phyloP scores from a whole-genome alignment of 2,888 invertebrate species.

The Pyrrhosoma nymphula region DNA sequence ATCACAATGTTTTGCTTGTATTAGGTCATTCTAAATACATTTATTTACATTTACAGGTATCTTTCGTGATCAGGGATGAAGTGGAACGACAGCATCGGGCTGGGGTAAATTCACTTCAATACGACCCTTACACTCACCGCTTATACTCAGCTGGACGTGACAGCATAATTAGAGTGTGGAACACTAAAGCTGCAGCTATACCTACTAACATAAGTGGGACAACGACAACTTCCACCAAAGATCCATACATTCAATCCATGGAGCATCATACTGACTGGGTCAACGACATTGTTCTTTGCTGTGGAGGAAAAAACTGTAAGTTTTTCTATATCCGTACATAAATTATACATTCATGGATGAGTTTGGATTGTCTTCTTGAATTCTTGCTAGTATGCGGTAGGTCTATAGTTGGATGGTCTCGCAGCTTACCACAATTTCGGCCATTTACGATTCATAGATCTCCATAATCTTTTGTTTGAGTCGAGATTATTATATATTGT shows the following conservation, averaged over 20 bases:
- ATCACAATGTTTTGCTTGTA: background rate
- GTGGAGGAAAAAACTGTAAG: slow-evolving; percentile 95
- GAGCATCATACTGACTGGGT: slow-evolving; percentile 99
- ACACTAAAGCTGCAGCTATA: slow-evolving; percentile 79
- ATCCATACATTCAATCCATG: slow-evolving; percentile 96
- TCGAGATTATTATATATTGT: too few species aligned
- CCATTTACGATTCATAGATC: too few species aligned
- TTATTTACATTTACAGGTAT: slow-evolving; percentile 84
- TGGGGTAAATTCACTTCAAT: slow-evolving; percentile 97
- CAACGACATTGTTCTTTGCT: slow-evolving; percentile 98
- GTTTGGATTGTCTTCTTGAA: background rate
- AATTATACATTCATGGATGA: background rate
- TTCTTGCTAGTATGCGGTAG: background rate
- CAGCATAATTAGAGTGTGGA: slow-evolving; percentile 97
- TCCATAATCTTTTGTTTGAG: too few species aligned
- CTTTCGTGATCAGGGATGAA: slow-evolving; percentile 98
- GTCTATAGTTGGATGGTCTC: background rate
- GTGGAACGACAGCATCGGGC: slow-evolving; percentile 96
- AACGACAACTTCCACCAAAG: slow-evolving; percentile 77
- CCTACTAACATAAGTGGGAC: slow-evolving; percentile 37
- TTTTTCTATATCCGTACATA: slow-evolving; percentile 70
- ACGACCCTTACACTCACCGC: slow-evolving; percentile 91
- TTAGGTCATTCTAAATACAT: background rate
- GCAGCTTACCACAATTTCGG: too few species aligned
- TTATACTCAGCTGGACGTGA: slow-evolving; percentile 98